Evolutionary conservation across 2,888 invertebrate genomes (phyloP).

Genomic region (Hypercompe scribonia): DNA sequence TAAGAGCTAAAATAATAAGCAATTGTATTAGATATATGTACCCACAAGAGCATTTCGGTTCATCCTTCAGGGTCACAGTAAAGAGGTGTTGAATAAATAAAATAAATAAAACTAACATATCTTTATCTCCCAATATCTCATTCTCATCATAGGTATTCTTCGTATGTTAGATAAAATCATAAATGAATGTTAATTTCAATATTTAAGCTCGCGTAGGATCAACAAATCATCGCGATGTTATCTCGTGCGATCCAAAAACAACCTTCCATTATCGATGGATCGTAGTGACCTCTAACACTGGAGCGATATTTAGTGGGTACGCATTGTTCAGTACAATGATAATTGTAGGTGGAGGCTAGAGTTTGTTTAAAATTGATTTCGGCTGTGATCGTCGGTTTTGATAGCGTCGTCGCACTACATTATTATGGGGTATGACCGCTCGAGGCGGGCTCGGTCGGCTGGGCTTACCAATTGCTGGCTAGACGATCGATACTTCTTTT

Average conservation of each 20-base stretch:
- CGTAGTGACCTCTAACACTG: constrained; percentile 81
- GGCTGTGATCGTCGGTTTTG: constrained; percentile 74
- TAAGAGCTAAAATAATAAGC: background rate
- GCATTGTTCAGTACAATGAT: constrained; percentile 80
- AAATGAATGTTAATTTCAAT: constrained; percentile 85
- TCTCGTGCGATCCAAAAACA: constrained; percentile 80
- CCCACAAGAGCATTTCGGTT: background rate
- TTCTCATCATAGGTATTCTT: constrained; percentile 46
- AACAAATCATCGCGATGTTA: constrained; percentile 84
- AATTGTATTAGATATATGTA: background rate
- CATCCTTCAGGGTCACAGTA: background rate
- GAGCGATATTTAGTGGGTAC: constrained; percentile 73
- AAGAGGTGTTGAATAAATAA: constrained; percentile 27
- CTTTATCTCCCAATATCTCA: constrained; percentile 51
- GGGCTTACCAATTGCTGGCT: constrained; percentile 9
- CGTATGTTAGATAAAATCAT: constrained; percentile 72
- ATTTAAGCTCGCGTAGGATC: constrained; percentile 81
- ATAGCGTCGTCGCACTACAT: constrained; percentile 73
- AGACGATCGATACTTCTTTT: constrained; percentile 8
- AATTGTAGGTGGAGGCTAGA: constrained; percentile 84
- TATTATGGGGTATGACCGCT: constrained; percentile 71
- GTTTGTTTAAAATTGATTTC: constrained; percentile 86
- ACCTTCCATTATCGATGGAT: constrained; percentile 75
- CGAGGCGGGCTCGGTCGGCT: constrained; percentile 32
- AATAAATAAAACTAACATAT: constrained; percentile 19